Base-by-base conservation (phyloP, 2,113 vertebrate species). In the Cryptomyrus ogoouensis region DNA sequence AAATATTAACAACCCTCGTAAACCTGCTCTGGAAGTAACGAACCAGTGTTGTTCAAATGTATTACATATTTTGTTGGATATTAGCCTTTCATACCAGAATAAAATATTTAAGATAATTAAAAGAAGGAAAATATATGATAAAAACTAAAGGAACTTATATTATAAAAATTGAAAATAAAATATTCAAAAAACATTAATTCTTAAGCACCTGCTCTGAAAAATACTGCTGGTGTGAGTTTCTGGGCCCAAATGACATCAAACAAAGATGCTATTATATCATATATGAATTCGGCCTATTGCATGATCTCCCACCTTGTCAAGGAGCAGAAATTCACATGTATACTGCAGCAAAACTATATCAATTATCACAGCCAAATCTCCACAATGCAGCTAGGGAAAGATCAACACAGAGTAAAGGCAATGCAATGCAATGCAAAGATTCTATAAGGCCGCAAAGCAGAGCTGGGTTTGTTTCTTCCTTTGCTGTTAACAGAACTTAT, bases 71-170 rank as follows among this genome's bases (percentile, higher is more conserved):
- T 70, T 70, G 62, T 27, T 70, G n/a, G 62, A 70, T 70, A 70
- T 31, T 77, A 77, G 74, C 12, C 13, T 80, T 80, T 17, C 74
- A 19, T 80, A 80, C 4, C 74, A 42, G 35, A 80, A 42, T 42
- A 6, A 42, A 39, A 35, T 80, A 42, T 80, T 80, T 80, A 35
- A 80, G 35, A 80, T 80, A 80, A 35, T 35, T 77, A 39, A 39
- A 80, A 77, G 74, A 77, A 77, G 74, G 15, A 77, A 77, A 42
- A 39, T 77, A 77, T 77, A 42, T n/a, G 15, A 39, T 77, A 42
- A 77, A 46, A 88, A 88, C 42, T 39, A 88, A 52, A 88, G 35
- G 87, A 17, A 88, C 24, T 70, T 70, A 13, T n/a, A 66, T 66
- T 27, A 77, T 77, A 39, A 77, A 80, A 80, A 42, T 2, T 80